These are phyloP conservation scores for Holothuria glaberrima DNA, from an alignment of 35 echinoderm and acorn worm genomes.

Conservation along the genomic window DNA sequence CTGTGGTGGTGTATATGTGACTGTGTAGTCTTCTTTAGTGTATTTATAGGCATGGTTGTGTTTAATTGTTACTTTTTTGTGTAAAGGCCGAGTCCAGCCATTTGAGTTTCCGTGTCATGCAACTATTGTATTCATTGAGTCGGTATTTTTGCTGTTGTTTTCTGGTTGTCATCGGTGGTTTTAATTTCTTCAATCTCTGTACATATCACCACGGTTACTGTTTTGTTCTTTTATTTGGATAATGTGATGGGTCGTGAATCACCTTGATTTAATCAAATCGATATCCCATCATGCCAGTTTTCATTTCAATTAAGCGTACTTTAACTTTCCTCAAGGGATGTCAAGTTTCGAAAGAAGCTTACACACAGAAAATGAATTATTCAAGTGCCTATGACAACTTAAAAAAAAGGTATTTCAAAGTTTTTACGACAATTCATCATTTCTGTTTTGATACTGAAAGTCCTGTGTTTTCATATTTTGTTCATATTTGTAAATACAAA, in stretches of 20 bases:
- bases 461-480: constrained; percentile 28
- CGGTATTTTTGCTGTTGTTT: constrained; percentile 18
- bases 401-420: constrained; percentile 40
- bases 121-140: constrained; percentile 20
- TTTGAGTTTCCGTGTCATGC: constrained; percentile 6
- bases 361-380: constrained; percentile 14
- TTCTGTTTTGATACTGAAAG: constrained; percentile 13
- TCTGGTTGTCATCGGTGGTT: background rate
- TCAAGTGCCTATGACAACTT: constrained; percentile 45
- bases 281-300: constrained; percentile 30
- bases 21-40: background rate
- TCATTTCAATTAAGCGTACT: constrained; percentile 9
- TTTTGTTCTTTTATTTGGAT: constrained; percentile 38
- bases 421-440: constrained; percentile 44
- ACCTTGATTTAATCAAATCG: constrained; percentile 48
- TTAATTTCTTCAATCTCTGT: constrained; percentile 45
- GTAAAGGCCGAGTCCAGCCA: constrained; percentile 20
- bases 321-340: constrained; percentile 34
- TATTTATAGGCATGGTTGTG: constrained; percentile 50
- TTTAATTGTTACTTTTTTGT: background rate
- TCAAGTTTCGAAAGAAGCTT: background rate
- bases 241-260: constrained; percentile 32
- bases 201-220: constrained; percentile 7
- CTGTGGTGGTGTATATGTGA: no score
- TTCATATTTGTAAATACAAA: constrained; percentile 65